phyloP scores from a whole-genome alignment of 2,113 vertebrate species.

The Erythrolamprus reginae region DNA sequence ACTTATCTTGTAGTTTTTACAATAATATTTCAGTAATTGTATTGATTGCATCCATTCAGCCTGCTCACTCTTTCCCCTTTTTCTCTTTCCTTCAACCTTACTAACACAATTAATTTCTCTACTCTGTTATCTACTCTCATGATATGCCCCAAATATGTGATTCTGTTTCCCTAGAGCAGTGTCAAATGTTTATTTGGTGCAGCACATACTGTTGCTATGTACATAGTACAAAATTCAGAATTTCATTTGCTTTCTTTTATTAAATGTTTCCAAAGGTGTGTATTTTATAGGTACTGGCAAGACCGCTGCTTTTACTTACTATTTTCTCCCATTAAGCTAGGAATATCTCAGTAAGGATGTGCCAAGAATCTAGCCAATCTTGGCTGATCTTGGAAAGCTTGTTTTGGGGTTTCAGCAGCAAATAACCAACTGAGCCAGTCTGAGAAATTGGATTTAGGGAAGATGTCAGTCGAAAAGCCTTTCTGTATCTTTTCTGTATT shows the following conservation, averaged over 20 bases:
- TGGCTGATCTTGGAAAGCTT: not conserved
- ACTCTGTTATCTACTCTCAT: not conserved
- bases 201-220: not conserved
- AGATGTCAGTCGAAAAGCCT: not conserved
- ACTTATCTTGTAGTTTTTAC: not conserved
- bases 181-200: not conserved
- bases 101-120: not conserved
- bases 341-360: not conserved
- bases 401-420: not conserved
- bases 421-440: not conserved
- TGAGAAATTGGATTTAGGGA: not conserved
- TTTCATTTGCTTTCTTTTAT: not conserved
- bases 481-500: not conserved
- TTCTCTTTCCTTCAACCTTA: not conserved
- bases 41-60: not conserved
- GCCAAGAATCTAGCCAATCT: not conserved
- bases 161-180: not conserved
- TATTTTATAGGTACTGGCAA: not conserved
- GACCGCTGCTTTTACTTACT: not conserved
- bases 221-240: not conserved
- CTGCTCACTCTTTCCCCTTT: not conserved
- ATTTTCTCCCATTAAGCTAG: not conserved
- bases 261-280: not conserved
- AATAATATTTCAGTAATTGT: not conserved
- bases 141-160: not conserved